Evolutionary conservation across 2,797 vertebrate genomes (phyloP), one percentile per base, ranked within the genome.

Genomic region (Margarornis squamiger): DNA sequence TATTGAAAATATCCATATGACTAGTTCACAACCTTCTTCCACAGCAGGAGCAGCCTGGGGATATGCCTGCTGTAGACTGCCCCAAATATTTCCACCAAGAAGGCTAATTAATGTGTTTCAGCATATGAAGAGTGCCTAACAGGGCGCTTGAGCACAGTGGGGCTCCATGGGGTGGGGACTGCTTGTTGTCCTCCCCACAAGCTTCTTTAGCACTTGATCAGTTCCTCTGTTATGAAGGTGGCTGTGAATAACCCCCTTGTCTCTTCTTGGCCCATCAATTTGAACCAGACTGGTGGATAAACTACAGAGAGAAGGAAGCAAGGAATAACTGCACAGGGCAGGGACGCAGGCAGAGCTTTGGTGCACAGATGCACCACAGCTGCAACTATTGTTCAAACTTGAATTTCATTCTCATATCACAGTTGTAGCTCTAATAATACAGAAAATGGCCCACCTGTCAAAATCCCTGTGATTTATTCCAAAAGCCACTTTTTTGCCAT

Each of bases 361-460:
- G 4, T 20, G 22, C 43, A 29, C 27, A 75, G 30, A 12, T 24
- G 39, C 8, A 48, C 3, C 19, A n/a, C 5, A 68, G n/a, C 32
- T 86, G 22, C 9, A 43, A 26, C 45, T 52, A 19, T 51, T 0
- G 0, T 2, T 46, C 41, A 75, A 57, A 45, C 22, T 2, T 38
- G 23, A 62, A 66, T 29, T 62, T 70, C 41, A 43, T n/a, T 62
- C 41, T 27, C 26, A 23, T 41, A 20, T 41, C 27, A 14, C 19
- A 32, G 9, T 10, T 71, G 32, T 14, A 59, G 11, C 27, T 78
- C 72, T 59, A 43, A 29, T 8, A 48, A 30, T 20, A 55, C 17
- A 20, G 39, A 49, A 36, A 24, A 20, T 67, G 21, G 4, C 13
- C 9, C 16, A 39, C 20, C 5, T 49, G 29, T 23, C 17, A 73